Conservation (phyloP, 2,888 invertebrate species). For the Stegana nigrithorax region DNA sequence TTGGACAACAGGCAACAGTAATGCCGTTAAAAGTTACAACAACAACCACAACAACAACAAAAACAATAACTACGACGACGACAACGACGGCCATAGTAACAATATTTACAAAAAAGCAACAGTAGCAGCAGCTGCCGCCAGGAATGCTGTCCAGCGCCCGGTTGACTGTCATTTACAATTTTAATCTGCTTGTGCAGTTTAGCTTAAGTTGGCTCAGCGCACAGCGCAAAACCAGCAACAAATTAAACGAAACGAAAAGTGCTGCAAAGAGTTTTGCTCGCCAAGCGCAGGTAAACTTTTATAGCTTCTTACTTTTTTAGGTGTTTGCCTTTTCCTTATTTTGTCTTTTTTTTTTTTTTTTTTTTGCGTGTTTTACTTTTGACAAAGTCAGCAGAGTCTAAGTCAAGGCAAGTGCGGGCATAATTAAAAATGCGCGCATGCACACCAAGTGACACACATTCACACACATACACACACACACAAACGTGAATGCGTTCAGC, state of each 20-base stretch:
- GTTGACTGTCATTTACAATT: constrained; percentile 54
- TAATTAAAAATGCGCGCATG: constrained; percentile 48
- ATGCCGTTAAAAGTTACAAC: not conserved
- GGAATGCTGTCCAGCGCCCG: constrained; percentile 23
- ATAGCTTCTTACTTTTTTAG: too few species aligned
- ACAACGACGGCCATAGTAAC: not conserved
- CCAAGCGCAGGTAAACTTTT: constrained; percentile 3
- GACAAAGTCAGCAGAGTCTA: too few species aligned
- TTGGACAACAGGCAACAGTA: not conserved
- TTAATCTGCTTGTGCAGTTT: constrained; percentile 57
- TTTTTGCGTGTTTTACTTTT: too few species aligned
- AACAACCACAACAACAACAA: not conserved
- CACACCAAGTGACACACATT: not conserved
- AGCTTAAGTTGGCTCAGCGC: constrained; percentile 51
- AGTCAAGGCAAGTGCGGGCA: not conserved
- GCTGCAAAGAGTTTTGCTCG: not conserved
- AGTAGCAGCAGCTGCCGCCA: constrained; percentile 34
- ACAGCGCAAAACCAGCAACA: constrained; percentile 12
- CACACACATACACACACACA: constrained; percentile 9
- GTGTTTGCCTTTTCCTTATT: too few species aligned
- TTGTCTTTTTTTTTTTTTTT: too few species aligned
- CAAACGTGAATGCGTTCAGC: too few species aligned
- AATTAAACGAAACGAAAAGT: constrained; percentile 26
- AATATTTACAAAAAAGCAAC: not conserved
- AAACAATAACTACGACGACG: not conserved